Base-by-base conservation (phyloP, 2,113 vertebrate genomes). In the Charadrius vociferus region DNA sequence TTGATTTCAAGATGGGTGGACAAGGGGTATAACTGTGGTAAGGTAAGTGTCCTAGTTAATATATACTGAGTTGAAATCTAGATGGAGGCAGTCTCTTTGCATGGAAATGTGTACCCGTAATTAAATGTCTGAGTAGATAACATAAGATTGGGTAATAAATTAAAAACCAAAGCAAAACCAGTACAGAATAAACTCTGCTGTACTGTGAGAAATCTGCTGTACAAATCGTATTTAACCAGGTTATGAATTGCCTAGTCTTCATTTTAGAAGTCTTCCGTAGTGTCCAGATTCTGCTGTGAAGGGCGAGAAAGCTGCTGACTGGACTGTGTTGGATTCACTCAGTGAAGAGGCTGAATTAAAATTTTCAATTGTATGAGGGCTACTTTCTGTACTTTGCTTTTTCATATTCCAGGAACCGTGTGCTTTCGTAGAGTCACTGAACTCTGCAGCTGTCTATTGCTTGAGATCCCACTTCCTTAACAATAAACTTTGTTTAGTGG, bases 401-500 rank as follows among this genome's bases (percentile, higher is more conserved):
- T 68, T 87, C 58, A 26, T 74, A 55, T 59, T 71, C 29, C 15
- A 4, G 68, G 47, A 80, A 17, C 32, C n/a, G 53, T 45, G 23
- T 73, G 55, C 56, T 78, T 74, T 36, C 15, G 4, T 3, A 26
- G 63, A 19, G 21, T 39, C 45, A 36, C 23, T 50, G 47, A 71
- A 75, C 43, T 59, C 49, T 80, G 41, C 16, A 10, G 23, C 50
- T 65, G 68, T 6, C 27, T 71, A 2, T 75, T 71, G 22, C 37
- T 82, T 34, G 14, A 79, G 32, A n/a, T 71, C 4, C 7, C 3
- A 8, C 29, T 86, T 68, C 45, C 52, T 9, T 32, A 50, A 55
- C 9, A 52, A 6, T n/a, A 8, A 55, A 0, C 29, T 77, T 86
- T 0, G 1, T 68, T 73, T 20, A 45, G 11, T 56, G 7, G 27